A percentile compares a stretch with the other conserved stretches of the same genome.
Evolutionary conservation across 2,113 vertebrate species (phyloP).

Genomic region (Phycodurus eques): DNA sequence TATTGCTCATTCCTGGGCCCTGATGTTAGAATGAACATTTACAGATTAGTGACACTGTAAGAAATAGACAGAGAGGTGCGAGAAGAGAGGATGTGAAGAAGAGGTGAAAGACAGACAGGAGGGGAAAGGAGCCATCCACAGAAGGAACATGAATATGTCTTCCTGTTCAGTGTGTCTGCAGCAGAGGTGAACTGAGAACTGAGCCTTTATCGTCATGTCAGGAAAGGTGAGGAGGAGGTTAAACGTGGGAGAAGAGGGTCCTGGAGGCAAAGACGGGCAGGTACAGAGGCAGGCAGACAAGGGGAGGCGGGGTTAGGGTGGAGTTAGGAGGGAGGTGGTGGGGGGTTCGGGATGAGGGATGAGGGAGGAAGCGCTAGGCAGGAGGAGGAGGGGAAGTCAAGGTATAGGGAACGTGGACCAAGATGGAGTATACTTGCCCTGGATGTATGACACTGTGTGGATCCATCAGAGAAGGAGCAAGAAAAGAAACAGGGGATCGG

Average conservation of each 20-base stretch:
- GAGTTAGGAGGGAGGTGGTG: constrained; percentile 54
- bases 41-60: constrained; percentile 36
- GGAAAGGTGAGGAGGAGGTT: constrained; percentile 51
- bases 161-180: constrained; percentile 48
- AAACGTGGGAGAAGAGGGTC: constrained; percentile 55
- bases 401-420: constrained; percentile 88
- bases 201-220: constrained; percentile 76
- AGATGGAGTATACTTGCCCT: constrained; percentile 99
- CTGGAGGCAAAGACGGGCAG: constrained; percentile 73
- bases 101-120: constrained; percentile 13
- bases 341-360: constrained; percentile 64
- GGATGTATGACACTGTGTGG: constrained; percentile 93
- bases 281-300: constrained; percentile 81
- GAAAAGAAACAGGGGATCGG: constrained; percentile 95
- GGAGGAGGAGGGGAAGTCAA: constrained; percentile 59
- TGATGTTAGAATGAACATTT: constrained; percentile 31
- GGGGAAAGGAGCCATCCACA: constrained; percentile 33
- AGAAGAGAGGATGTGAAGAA: constrained; percentile 18
- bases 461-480: constrained; percentile 99
- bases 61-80: constrained; percentile 29
- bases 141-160: constrained; percentile 50
- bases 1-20: constrained; percentile 2
- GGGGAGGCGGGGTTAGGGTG: constrained; percentile 72
- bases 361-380: constrained; percentile 70
- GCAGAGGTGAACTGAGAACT: constrained; percentile 71